Percentiles rank a stretch among this genome's conserved stretches.
Evolutionary conservation across 1,140 invertebrate species (phyloP).

Genomic region (Ips typographus): DNA sequence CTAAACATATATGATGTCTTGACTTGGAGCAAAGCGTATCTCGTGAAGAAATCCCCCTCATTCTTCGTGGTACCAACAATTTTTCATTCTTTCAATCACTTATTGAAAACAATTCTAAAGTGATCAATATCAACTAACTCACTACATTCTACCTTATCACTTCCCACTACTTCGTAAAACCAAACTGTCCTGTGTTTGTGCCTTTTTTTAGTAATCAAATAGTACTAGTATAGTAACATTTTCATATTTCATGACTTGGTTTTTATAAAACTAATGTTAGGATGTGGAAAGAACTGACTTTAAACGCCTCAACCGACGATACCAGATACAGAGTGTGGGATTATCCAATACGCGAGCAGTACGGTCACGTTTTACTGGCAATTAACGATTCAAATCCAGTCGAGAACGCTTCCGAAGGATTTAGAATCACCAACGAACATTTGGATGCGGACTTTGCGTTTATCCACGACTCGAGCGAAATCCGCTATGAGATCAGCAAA

Average conservation of each 20-base stretch:
- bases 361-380: conserved; percentile 81
- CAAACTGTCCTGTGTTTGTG: not conserved
- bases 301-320: conserved; percentile 76
- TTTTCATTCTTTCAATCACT: too few species aligned
- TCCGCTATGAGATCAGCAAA: conserved; percentile 77
- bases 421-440: conserved; percentile 70
- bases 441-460: conserved; percentile 84
- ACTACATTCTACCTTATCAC: too few species aligned
- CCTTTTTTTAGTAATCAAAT: not conserved
- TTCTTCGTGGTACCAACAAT: too few species aligned
- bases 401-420: conserved; percentile 67
- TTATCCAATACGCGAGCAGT: conserved; percentile 89
- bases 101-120: too few species aligned
- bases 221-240: too few species aligned
- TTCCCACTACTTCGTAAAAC: not conserved
- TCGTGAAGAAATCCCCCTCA: too few species aligned
- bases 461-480: conserved; percentile 84
- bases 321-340: conserved; percentile 86
- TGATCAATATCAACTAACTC: too few species aligned
- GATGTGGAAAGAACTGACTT: conserved; percentile 86
- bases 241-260: not conserved
- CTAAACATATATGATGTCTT: too few species aligned
- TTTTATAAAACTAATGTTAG: conserved; percentile 52
- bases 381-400: conserved; percentile 79
- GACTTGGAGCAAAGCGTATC: too few species aligned